Evolutionary conservation across 1,140 invertebrate genomes (phyloP), one percentile per base, ranked within the genome.

Genomic region (Orius insidiosus): DNA sequence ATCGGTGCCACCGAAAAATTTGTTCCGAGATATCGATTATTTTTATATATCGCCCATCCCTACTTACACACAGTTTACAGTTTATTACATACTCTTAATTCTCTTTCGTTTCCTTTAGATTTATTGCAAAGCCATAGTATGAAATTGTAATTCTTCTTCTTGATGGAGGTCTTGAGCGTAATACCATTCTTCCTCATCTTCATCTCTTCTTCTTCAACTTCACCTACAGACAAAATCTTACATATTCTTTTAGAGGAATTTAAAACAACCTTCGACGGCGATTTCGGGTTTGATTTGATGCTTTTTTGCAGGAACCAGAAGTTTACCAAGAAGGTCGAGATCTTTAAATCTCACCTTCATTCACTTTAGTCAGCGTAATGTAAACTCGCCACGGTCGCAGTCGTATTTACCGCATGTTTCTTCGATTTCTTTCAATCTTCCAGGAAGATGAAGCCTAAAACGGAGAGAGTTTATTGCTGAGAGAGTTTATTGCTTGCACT

Each of bases 241-340:
- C 14, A 35, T 24, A 4, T 3, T 30, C 5, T 44, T 44, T 32
- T 4, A 11, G 30, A 31, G 30, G 24, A 24, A 24, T 4, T 4
- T 3, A 24, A 7, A 24, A 24, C 14, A 37, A 47, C 11, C 11
- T 42, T 24, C 24, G 24, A 24, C 7, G 24, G 24, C 66, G 49
- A 75, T 74, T 32, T 58, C 64, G 3, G 68, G 63, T 18, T 59
- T 60, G 1, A 65, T 58, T 48, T 65, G 63, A 44, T 63, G 63
- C 53, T 57, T 70, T 61, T 53, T 63, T 42, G 57, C 50, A 9
- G 74, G 71, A 6, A 68, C 66, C 38, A 83, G 57, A 15, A 85
- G 63, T 52, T 67, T 74, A 1, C 76, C 79, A 40, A 85, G 76
- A 63, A 82, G 71, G 50, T 85, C 77, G 13, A 85, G 63, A 61